Conservation (phyloP, 2,113 vertebrate species). For the Amblyornis subalaris region DNA sequence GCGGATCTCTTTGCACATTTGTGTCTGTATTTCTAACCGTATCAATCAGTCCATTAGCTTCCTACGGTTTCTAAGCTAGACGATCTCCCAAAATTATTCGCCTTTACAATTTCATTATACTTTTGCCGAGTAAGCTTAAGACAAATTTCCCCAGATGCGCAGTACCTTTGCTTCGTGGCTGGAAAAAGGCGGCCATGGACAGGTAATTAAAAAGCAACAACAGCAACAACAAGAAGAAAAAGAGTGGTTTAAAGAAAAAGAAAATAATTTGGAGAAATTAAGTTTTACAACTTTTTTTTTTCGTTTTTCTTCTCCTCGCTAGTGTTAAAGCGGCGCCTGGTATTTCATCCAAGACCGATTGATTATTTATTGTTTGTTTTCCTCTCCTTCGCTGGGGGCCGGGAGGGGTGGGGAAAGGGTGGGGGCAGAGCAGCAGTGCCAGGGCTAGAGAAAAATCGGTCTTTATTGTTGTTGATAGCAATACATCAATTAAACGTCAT, state of each 20-base stretch:
- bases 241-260: background rate
- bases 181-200: slow-evolving; percentile 11
- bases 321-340: background rate
- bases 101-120: slow-evolving; percentile 26
- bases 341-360: slow-evolving; percentile 3
- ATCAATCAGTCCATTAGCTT: background rate
- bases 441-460: slow-evolving; percentile 62
- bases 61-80: background rate
- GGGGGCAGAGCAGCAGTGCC: slow-evolving; percentile 55
- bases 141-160: slow-evolving; percentile 25
- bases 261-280: slow-evolving; percentile 27
- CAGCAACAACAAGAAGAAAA: slow-evolving; percentile 23
- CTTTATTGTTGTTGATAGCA: slow-evolving; percentile 70
- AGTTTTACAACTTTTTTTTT: slow-evolving; percentile 69
- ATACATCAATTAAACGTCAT: slow-evolving; percentile 73
- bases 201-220: slow-evolving; percentile 17
- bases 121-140: slow-evolving; percentile 24
- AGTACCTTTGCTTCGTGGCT: slow-evolving; percentile 27
- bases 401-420: slow-evolving; percentile 43
- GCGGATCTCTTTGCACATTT: background rate
- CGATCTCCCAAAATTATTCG: slow-evolving; percentile 18
- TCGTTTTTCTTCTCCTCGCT: slow-evolving; percentile 46
- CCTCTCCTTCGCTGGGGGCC: slow-evolving; percentile 52
- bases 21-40: background rate
- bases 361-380: slow-evolving; percentile 76